These are phyloP conservation scores for Amniataba percoides DNA, from an alignment of 2,797 vertebrate genomes.

Conservation along the genomic window DNA sequence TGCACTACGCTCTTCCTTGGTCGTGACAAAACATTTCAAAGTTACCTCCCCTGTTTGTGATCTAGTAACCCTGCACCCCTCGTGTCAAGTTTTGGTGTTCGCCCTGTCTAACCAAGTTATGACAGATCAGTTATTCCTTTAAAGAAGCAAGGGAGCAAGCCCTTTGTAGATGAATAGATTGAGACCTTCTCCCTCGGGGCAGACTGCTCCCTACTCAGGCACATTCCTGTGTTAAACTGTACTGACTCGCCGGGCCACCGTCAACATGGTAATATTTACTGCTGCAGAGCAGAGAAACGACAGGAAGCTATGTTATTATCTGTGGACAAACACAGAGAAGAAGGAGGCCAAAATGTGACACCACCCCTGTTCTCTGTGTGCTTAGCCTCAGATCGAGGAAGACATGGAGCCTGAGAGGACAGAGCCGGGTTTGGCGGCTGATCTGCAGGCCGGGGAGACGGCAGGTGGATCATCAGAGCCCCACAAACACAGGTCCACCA, in stretches of 20 bases:
- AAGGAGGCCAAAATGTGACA: conserved; percentile 46
- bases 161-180: conserved; percentile 19
- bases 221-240: conserved; percentile 75
- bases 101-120: conserved; percentile 30
- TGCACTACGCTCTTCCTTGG: conserved; percentile 13
- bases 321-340: conserved; percentile 44
- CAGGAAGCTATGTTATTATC: conserved; percentile 75
- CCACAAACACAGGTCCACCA: conserved; percentile 37
- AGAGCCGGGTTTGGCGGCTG: background rate
- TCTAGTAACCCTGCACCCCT: conserved; percentile 7
- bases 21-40: conserved; percentile 33
- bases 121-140: conserved; percentile 48
- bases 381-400: conserved; percentile 53
- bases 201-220: conserved; percentile 48
- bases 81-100: conserved; percentile 21
- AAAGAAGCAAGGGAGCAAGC: conserved; percentile 16
- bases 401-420: conserved; percentile 52
- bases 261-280: conserved; percentile 34
- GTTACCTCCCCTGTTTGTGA: conserved; percentile 33
- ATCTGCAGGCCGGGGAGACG: conserved; percentile 5
- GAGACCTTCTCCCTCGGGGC: conserved; percentile 61
- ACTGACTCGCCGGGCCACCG: conserved; percentile 59
- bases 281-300: conserved; percentile 25
- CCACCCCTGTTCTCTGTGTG: conserved; percentile 43
- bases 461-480: conserved; percentile 42